These are phyloP conservation scores for Leptosomus discolor DNA, from an alignment of 2,113 vertebrate species.

Conservation along the genomic window DNA sequence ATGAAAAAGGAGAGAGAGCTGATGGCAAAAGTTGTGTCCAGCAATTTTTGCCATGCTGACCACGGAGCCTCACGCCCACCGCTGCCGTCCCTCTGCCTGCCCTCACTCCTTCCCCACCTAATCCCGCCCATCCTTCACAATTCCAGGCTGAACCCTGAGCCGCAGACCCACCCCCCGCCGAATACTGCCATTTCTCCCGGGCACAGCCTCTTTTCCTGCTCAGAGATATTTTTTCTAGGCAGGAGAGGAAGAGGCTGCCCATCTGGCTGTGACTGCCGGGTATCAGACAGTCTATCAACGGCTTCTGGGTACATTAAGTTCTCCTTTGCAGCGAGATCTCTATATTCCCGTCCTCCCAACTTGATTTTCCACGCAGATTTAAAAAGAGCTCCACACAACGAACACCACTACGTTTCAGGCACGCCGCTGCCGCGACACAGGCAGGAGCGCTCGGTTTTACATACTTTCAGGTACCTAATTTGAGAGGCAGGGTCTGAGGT, in stretches of 20 bases:
- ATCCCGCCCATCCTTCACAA: background rate
- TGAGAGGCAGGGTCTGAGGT: background rate
- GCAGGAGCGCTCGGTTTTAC: background rate
- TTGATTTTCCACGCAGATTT: conserved; percentile 19
- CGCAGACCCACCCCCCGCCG: background rate
- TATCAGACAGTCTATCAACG: conserved; percentile 9
- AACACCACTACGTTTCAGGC: background rate
- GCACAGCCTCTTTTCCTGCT: background rate
- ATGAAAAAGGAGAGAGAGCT: background rate
- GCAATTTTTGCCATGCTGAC: background rate
- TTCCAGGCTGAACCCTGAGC: background rate
- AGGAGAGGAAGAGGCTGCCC: background rate
- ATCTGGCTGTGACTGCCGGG: background rate
- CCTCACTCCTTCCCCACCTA: accelerated
- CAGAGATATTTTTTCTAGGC: background rate
- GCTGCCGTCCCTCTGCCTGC: background rate
- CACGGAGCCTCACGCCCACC: background rate
- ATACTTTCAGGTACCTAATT: background rate
- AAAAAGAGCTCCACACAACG: background rate
- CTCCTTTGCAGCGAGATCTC: background rate
- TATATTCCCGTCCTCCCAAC: background rate
- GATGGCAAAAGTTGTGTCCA: background rate
- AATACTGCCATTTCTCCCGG: background rate
- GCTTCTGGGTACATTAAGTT: conserved; percentile 47
- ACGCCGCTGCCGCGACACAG: background rate